Evolutionary conservation across 1,140 invertebrate genomes (phyloP), one percentile per base, ranked within the genome.

Genomic region (Bombus cullumanus): DNA sequence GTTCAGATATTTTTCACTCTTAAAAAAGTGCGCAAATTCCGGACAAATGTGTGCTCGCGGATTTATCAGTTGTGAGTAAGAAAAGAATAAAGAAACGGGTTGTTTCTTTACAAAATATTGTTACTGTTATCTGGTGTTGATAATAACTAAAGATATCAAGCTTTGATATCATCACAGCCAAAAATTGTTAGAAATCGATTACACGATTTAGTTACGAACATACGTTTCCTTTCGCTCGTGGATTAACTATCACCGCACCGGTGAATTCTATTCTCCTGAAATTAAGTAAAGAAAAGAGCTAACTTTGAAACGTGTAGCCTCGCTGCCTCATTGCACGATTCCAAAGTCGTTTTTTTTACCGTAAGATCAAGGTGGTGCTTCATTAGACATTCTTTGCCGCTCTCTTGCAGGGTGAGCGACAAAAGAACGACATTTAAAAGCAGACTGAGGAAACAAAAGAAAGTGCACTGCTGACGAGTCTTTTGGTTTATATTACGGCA

Each of bases 321-420:
- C 53, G 13, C 41, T 68, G 41, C 1, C 80, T 76, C 80, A 57
- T 71, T 77, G 72, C 39, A 47, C 73, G 37, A 47, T 76, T 71
- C 25, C 28, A 34, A 72, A 39, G 53, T 59, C 76, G 47, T 82
- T 78, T 76, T 78, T 47, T 90, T 71, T 85, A 64, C 68, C 66
- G 79, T 81, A 85, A 81, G 84, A 81, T 85, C 79, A 85, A 85
- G 84, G 84, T 68, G 79, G 34, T 68, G 84, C 84, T 85, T 85
- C 84, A 85, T 81, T 81, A 85, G 74, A 77, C 41, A 79, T 69
- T 76, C 76, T 75, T 69, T 75, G 62, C 43, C 34, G 22, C 68
- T 39, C 43, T 39, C 76, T 28, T 59, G 64, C 39, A 4, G 5
- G 6, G 31, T 10, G 37, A 72, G 43, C 53, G 77, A 85, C 68